phyloP scores from a whole-genome alignment of 2,113 vertebrate species.

The Ptyas mucosa region DNA sequence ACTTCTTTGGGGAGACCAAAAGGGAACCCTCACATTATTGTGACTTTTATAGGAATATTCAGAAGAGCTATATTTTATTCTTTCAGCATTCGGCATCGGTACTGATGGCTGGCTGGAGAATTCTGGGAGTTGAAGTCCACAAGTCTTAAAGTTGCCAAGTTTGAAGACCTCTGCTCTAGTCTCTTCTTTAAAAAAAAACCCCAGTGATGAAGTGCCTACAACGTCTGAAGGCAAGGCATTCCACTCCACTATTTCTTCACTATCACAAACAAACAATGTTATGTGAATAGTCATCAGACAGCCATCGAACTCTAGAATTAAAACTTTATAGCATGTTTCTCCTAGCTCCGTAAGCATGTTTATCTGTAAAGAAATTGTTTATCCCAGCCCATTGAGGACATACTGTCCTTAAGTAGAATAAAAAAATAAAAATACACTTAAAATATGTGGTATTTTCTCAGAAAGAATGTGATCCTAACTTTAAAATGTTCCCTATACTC shows the following conservation, averaged over 20 bases:
- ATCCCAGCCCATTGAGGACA: slow-evolving; percentile 6
- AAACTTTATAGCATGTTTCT: background rate
- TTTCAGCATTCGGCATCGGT: too few species aligned
- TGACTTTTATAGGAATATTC: background rate
- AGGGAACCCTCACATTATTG: background rate
- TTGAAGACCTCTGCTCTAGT: too few species aligned
- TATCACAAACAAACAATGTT: background rate
- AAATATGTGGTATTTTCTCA: background rate
- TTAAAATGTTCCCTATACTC: background rate
- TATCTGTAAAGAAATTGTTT: background rate
- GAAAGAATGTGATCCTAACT: background rate
- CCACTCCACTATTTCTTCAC: background rate
- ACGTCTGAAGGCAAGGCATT: too few species aligned
- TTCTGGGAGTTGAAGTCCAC: too few species aligned
- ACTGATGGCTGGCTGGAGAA: too few species aligned
- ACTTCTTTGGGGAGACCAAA: background rate
- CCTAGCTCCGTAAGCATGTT: background rate
- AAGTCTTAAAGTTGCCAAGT: too few species aligned
- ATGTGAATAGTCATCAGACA: background rate
- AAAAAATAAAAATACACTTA: background rate
- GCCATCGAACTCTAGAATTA: background rate
- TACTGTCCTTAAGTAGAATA: background rate
- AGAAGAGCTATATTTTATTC: too few species aligned
- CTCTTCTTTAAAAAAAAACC: too few species aligned
- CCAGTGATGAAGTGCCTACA: too few species aligned